Evolutionary conservation across 2,888 invertebrate species (phyloP).

Genomic region (Stenotaenia linearis): DNA sequence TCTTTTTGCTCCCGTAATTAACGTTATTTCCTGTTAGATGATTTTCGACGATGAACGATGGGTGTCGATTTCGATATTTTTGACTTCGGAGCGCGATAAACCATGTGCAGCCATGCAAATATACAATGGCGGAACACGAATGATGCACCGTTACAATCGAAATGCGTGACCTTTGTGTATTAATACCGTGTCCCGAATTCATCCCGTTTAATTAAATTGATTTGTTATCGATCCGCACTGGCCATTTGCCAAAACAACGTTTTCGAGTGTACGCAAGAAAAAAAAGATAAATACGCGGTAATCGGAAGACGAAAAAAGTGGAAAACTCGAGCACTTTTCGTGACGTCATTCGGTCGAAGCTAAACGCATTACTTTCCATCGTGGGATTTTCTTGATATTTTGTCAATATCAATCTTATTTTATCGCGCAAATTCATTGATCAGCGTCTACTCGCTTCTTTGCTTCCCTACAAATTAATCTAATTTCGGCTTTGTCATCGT

Average conservation of each 20-base stretch:
- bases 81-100: background rate
- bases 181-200: background rate
- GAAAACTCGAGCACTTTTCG: too few species aligned
- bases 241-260: background rate
- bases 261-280: background rate
- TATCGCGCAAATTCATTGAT: background rate
- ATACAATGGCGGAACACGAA: background rate
- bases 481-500: background rate
- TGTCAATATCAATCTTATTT: background rate
- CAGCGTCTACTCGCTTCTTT: background rate
- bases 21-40: background rate
- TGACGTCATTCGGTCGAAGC: too few species aligned
- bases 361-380: background rate
- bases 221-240: constrained; percentile 1
- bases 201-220: constrained; percentile 6
- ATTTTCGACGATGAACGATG: background rate
- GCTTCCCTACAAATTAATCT: background rate
- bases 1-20: background rate
- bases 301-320: too few species aligned
- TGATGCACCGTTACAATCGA: constrained; percentile 5
- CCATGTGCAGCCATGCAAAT: background rate
- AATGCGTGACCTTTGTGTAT: background rate
- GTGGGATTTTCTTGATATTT: background rate
- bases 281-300: background rate
- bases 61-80: background rate